These are phyloP conservation scores for Eublepharis macularius DNA, from an alignment of 2,113 vertebrate genomes.

Conservation along the genomic window DNA sequence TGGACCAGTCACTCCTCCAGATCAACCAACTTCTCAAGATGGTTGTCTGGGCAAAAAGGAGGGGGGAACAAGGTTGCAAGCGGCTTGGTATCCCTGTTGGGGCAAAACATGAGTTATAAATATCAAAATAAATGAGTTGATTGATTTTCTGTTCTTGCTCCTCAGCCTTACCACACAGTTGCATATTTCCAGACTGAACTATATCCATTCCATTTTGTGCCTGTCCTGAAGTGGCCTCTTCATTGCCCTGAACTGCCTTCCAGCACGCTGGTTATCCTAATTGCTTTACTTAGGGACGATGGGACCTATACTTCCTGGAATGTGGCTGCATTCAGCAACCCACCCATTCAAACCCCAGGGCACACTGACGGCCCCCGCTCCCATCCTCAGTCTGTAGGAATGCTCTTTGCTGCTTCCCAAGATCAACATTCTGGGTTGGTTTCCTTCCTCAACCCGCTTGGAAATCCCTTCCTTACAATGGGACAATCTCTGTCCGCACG, in stretches of 20 bases:
- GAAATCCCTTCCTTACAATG: background rate
- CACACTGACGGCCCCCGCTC: background rate
- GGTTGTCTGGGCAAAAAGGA: no score
- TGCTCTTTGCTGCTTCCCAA: background rate
- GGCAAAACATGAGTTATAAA: no score
- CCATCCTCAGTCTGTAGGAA: background rate
- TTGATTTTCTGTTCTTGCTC: background rate
- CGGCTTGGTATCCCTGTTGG: no score
- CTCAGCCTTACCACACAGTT: background rate
- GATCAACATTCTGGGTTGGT: background rate
- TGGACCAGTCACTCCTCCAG: no score
- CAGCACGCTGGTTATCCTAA: background rate
- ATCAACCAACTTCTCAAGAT: no score
- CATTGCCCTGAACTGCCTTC: background rate
- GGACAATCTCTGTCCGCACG: background rate
- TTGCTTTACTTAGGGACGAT: background rate
- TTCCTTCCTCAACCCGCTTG: background rate
- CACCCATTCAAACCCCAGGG: background rate
- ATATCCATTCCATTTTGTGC: slow-evolving; percentile 12
- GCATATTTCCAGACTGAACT: background rate
- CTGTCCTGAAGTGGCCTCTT: slow-evolving; percentile 15
- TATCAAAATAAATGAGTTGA: background rate
- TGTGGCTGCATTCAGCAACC: background rate
- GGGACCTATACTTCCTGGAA: background rate
- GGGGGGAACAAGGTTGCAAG: no score